Evolutionary conservation across 2,888 invertebrate genomes (phyloP), one percentile per base, ranked within the genome.

Genomic region (Pseudoips prasinana): DNA sequence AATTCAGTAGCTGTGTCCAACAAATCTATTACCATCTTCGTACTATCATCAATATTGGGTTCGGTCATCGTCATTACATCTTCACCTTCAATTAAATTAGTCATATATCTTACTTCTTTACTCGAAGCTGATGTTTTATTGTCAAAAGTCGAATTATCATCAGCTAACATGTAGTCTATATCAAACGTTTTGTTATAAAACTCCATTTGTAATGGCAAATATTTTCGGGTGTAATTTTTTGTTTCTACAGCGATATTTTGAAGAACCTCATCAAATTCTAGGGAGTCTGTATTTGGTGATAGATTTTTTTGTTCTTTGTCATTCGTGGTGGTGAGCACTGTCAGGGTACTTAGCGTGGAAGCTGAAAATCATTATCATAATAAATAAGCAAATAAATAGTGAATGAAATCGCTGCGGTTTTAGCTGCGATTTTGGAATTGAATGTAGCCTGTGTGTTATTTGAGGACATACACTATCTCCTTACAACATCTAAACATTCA

Each of bases 241-340:
- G 29, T 39, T 6, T 68, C 57, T 1, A 59, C 30, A 0, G 50
- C 59, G n/a, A 75, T 62, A 14, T 55, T 64, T 5, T 45, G 63
- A 0, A 75, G 37, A 3, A 75, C 69, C 37, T 78, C 75, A 7
- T 72, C 71, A 9, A 78, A 77, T 1, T 49, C 67, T 30, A 76
- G 27, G 34, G 65, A 57, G 18, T 66, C 67, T 0, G 37, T 39
- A 14, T 66, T 66, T 6, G 5, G 27, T 47, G 0, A 32, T 17
- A 7, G 11, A 11, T 8, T 22, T 20, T 3, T 27, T 19, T 19
- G 22, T 11, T 7, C 7, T 6, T 10, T 17, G 8, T 27, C 23
- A 1, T 10, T 9, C 0, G 8, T 32, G 0, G 27, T 34, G 7
- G 32, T 37, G 1, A 20, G 7, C 1, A 8, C 18, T 17, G 28